Evolutionary conservation across 1,140 invertebrate species (phyloP), one percentile per base, ranked within the genome.

Genomic region (Linepithema humile): DNA sequence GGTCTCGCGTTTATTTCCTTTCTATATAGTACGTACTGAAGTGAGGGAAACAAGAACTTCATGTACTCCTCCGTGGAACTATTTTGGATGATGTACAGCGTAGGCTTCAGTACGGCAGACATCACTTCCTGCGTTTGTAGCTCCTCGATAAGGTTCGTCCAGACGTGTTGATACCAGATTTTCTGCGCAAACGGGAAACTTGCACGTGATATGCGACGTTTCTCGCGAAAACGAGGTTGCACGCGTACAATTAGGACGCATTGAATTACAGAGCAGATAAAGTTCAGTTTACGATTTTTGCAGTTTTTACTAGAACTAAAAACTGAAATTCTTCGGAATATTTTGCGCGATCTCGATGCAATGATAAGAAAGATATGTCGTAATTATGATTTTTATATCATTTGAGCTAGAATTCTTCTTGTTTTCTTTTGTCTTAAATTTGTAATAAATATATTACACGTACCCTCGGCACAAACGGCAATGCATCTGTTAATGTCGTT

Each of bases 131-230:
- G 96, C 43, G 96, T 97, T 90, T 96, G 96, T 92, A 99, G 96
- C 93, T 99, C 98, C 67, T 96, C 95, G 91, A 98, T 96, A 62
- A 99, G 95, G 91, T 96, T 97, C 23, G 98, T 98, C 97, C 98
- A 98, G 35, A 99, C 96, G 92, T 98, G 97, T 93, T 98, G 97
- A 95, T 98, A 99, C 96, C 98, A 98, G 20, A 99, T 94, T 97
- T 99, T 99, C 98, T 99, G 95, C 53, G 95, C 95, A 78, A 75
- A 75, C n/a, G 38, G 62, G 23, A 55, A 65, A 77, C n/a, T 40
- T 26, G 29, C 45, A 32, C 48, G 35, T 83, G 80, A 83, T 43
- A 50, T 15, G 55, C n/a, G 50, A 73, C 70, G 29, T 20, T 32
- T 38, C 69, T n/a, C n/a, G 72, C 15, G 55, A 9, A 29, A 57